phyloP scores from a whole-genome alignment of 1,140 invertebrate genomes.

The Platyscapa corneri region DNA sequence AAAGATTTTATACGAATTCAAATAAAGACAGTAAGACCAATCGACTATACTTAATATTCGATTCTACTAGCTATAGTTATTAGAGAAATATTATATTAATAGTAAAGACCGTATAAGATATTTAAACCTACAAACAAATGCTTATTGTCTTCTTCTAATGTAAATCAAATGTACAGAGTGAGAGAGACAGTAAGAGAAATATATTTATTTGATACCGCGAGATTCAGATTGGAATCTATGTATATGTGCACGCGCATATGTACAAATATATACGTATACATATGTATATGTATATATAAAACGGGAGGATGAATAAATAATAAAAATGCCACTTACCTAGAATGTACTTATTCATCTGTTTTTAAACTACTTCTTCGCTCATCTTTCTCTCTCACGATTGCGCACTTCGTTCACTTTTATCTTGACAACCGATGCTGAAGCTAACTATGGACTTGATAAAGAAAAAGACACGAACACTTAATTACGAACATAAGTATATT shows the following conservation, averaged over 20 bases:
- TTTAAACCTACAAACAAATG: neutral
- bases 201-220: neutral
- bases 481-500: neutral
- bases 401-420: constrained; percentile 26
- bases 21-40: constrained; percentile 7
- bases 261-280: no score
- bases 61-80: neutral
- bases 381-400: constrained; percentile 13
- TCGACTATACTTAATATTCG: neutral
- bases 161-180: neutral
- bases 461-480: neutral
- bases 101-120: neutral
- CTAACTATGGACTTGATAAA: constrained; percentile 42
- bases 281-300: neutral
- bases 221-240: no score
- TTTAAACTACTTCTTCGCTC: neutral
- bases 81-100: constrained; percentile 15
- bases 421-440: neutral
- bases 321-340: neutral
- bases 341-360: neutral
- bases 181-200: constrained; percentile 6
- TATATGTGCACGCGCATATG: no score
- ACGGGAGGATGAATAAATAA: neutral
- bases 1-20: neutral
- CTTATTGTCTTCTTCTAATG: constrained; percentile 12